Evolutionary conservation across 1,140 invertebrate genomes (phyloP).

Genomic region (Sinonovacula constricta): DNA sequence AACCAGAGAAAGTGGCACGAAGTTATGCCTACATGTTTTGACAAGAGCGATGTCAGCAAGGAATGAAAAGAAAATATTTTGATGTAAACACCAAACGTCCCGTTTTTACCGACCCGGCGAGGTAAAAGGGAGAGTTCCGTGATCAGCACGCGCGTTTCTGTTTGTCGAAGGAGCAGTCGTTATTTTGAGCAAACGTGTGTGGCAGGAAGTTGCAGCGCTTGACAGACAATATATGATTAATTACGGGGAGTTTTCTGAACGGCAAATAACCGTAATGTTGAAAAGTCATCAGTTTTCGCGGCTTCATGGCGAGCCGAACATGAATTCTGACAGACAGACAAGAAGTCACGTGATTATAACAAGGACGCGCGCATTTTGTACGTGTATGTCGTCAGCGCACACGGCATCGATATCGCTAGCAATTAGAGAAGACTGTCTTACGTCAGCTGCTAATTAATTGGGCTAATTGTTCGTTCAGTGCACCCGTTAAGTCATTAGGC

Average conservation of each 20-base stretch:
- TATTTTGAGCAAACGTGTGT: background rate
- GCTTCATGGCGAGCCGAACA: too few species aligned
- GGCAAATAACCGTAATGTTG: background rate
- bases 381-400: too few species aligned
- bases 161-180: background rate
- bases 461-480: too few species aligned
- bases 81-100: slow-evolving; percentile 44
- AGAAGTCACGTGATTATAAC: too few species aligned
- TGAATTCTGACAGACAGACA: too few species aligned
- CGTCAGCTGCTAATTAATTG: too few species aligned
- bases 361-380: too few species aligned
- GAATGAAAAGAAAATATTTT: slow-evolving; percentile 52
- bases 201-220: background rate
- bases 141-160: too few species aligned
- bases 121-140: background rate
- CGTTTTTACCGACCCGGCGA: background rate
- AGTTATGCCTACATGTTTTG: slow-evolving; percentile 38
- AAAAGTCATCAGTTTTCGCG: slow-evolving; percentile 1
- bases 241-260: background rate
- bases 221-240: background rate
- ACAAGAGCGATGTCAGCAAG: slow-evolving; percentile 41
- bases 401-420: too few species aligned
- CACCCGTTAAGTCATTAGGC: too few species aligned
- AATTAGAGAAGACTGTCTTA: too few species aligned
- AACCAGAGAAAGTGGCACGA: slow-evolving; percentile 12